Base-by-base conservation (phyloP, 2,113 vertebrate genomes). In the Hippotragus niger region DNA sequence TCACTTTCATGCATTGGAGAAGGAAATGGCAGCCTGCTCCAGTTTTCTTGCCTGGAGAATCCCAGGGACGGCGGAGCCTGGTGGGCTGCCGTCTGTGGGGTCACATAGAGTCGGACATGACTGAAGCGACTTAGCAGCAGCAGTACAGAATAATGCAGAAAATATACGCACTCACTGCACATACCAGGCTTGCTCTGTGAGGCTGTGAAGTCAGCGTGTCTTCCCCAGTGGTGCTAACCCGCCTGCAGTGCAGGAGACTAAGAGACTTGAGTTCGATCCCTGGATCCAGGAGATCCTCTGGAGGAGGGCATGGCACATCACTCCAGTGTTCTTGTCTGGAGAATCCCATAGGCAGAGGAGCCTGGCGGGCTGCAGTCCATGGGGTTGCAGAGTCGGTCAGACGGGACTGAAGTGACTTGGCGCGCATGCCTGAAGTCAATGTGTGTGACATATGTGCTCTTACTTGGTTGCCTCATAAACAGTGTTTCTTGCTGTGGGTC, bases 381-480 rank as follows among this genome's bases (percentile, higher is more conserved):
- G 19, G n/a, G n/a, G n/a, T 36, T 36, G n/a, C 64, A 71, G 19
- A 71, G n/a, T 71, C n/a, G 64, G n/a, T 40, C 19, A 36, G 67
- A 71, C n/a, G 36, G 9, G 19, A 71, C 67, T 71, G 19, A 36
- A 23, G 19, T 23, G 67, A 36, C 67, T 23, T 71, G n/a, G n/a
- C 5, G 0, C 4, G 0, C 64, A 6, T 12, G 67, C n/a, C 9
- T 71, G 67, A 71, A 40, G 67, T 40, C 67, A 3, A n/a, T n/a
- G 0, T 13, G 7, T 64, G 0, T 33, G 71, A 12, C 2, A 3
- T 31, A 19, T 8, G 2, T 50, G 47, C 31, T 81, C 17, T 6
- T 15, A 9, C 52, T 67, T 3, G 23, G 27, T 76, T 57, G 14
- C 45, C 15, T 40, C 13, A 7, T 45, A 33, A 58, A 83, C 71